Conservation (phyloP, 2,113 vertebrate species). For the Lonchura striata region DNA sequence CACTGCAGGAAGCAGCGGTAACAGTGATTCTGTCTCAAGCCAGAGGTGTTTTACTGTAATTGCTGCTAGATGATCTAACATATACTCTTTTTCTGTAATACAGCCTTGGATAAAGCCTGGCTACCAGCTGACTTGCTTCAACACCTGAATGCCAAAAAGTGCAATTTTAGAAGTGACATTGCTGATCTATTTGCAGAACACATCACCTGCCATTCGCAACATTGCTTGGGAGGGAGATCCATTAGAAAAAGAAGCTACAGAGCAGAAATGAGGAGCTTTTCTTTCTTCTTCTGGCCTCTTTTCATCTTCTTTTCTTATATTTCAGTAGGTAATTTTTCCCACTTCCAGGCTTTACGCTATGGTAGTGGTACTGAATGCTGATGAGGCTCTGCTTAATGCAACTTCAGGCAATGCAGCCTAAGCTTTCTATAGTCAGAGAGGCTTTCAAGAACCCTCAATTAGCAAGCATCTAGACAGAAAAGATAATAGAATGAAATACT, state of each 20-base stretch:
- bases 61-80: constrained; percentile 54
- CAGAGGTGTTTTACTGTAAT: constrained; percentile 42
- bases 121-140: constrained; percentile 32
- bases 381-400: constrained; percentile 11
- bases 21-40: neutral
- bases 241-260: constrained; percentile 39
- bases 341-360: neutral
- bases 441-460: neutral
- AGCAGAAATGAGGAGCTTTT: constrained; percentile 17
- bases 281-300: constrained; percentile 23
- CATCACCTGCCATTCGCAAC: neutral
- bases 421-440: neutral
- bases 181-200: constrained; percentile 61
- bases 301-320: constrained; percentile 48
- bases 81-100: constrained; percentile 3
- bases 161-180: constrained; percentile 53
- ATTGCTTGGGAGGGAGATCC: constrained; percentile 16
- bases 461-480: neutral
- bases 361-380: constrained; percentile 28
- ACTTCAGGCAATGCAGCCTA: neutral
- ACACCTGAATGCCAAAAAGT: constrained; percentile 33
- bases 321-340: constrained; percentile 24
- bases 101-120: neutral
- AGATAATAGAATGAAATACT: neutral
- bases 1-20: constrained; percentile 20